Percentiles rank a stretch among this genome's conserved stretches.
phyloP scores from a whole-genome alignment of 2,888 invertebrate species.

The Dasypogon diadema region DNA sequence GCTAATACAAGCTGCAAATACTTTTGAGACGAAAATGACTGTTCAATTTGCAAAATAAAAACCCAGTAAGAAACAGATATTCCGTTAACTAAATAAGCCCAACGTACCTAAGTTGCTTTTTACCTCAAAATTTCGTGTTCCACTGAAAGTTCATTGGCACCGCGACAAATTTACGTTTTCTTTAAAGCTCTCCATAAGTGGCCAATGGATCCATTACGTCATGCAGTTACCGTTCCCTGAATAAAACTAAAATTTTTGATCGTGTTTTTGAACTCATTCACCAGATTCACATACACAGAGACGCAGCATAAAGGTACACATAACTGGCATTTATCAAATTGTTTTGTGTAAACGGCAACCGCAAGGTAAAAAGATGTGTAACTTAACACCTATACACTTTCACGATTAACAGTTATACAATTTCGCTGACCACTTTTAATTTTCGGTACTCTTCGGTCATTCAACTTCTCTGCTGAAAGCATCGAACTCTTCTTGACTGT shows the following conservation, averaged over 20 bases:
- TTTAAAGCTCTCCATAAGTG: background rate
- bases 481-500: background rate
- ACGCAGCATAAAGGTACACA: background rate
- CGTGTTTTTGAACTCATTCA: slow-evolving; percentile 49
- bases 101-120: background rate
- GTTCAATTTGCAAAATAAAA: background rate
- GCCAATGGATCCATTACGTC: slow-evolving; percentile 41
- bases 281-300: slow-evolving; percentile 24
- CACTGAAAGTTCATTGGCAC: slow-evolving; percentile 40
- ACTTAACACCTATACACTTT: slow-evolving; percentile 15
- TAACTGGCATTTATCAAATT: background rate
- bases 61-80: background rate
- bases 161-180: slow-evolving; percentile 2
- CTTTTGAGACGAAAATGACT: background rate
- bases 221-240: slow-evolving; percentile 32
- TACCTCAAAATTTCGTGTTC: slow-evolving; percentile 25
- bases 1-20: background rate
- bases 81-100: background rate
- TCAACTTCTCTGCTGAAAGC: slow-evolving; percentile 24
- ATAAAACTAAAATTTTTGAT: slow-evolving; percentile 43
- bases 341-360: background rate
- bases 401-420: slow-evolving; percentile 59
- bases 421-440: slow-evolving; percentile 61
- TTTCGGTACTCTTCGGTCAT: slow-evolving; percentile 55
- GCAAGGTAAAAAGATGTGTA: background rate